phyloP scores from a whole-genome alignment of 2,888 invertebrate genomes.

The Bedellia somnulentella region DNA sequence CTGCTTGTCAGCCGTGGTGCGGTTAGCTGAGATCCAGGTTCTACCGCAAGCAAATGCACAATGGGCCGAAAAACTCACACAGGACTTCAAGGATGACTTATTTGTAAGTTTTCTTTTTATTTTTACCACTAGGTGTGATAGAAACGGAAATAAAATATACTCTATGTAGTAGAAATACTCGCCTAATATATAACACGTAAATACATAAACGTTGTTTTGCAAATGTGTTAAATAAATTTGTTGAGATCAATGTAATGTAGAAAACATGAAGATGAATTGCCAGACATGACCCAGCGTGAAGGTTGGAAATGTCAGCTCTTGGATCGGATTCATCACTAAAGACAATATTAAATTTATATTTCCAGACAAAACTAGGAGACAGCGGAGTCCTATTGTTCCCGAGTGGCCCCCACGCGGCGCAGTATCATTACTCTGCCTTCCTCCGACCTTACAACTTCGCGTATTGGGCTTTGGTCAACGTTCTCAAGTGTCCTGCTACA shows the following conservation, averaged over 20 bases:
- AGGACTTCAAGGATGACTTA: constrained; percentile 64
- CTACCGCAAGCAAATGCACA: constrained; percentile 64
- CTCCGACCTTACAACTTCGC: constrained; percentile 82
- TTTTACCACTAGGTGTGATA: too few relatives aligned
- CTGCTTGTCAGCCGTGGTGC: constrained; percentile 67
- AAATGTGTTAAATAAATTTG: too few relatives aligned
- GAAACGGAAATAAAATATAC: too few relatives aligned
- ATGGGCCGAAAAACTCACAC: constrained; percentile 66
- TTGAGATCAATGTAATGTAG: too few relatives aligned
- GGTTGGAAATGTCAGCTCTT: too few relatives aligned
- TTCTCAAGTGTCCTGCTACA: constrained; percentile 81
- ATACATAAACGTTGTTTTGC: too few relatives aligned
- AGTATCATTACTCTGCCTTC: constrained; percentile 80
- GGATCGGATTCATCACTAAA: too few relatives aligned
- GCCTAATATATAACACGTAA: too few relatives aligned
- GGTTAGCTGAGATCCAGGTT: constrained; percentile 63
- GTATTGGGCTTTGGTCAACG: constrained; percentile 86
- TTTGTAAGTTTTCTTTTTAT: constrained; percentile 61
- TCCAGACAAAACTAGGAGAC: constrained; percentile 72
- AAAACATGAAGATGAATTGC: too few relatives aligned
- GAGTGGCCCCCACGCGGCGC: constrained; percentile 78
- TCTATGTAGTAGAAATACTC: too few relatives aligned
- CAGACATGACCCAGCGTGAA: too few relatives aligned
- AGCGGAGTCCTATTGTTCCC: constrained; percentile 87
- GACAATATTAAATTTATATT: constrained; percentile 8